A percentile compares a stretch with the other conserved stretches of the same genome.
phyloP scores from a whole-genome alignment of 2,888 invertebrate genomes.

The Drosophila robusta region DNA sequence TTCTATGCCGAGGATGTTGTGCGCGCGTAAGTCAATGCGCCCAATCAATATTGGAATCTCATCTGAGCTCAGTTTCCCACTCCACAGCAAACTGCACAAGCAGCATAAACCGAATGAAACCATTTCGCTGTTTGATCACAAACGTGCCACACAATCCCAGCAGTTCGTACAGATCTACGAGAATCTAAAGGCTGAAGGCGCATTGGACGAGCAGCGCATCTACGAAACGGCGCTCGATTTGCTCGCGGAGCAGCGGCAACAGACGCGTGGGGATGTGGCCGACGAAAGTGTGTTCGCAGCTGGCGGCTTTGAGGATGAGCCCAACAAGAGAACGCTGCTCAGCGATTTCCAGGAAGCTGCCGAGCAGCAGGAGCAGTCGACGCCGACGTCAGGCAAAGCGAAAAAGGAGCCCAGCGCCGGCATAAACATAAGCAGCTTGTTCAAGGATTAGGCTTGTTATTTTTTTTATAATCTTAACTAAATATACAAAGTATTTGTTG shows the following conservation, averaged over 20 bases:
- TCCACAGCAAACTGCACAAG: conserved; percentile 88
- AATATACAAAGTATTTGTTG: conserved; percentile 47
- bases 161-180: conserved; percentile 88
- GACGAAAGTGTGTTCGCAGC: conserved; percentile 36
- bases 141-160: conserved; percentile 86
- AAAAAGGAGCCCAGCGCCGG: conserved; percentile 54
- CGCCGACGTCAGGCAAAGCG: conserved; percentile 16
- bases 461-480: conserved; percentile 35
- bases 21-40: conserved; percentile 89
- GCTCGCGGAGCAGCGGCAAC: conserved; percentile 80
- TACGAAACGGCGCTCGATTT: conserved; percentile 86
- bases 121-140: conserved; percentile 86
- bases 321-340: conserved; percentile 45
- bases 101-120: conserved; percentile 86
- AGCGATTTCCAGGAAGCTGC: conserved; percentile 66
- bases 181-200: conserved; percentile 86
- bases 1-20: conserved; percentile 93
- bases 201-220: conserved; percentile 86
- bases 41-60: neutral
- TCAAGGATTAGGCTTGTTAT: conserved; percentile 61
- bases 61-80: neutral
- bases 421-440: conserved; percentile 72
- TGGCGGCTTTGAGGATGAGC: conserved; percentile 16
- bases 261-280: conserved; percentile 32
- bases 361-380: conserved; percentile 12